Percentiles rank a stretch among this genome's conserved stretches.
Evolutionary conservation across 2,797 vertebrate genomes (phyloP).

Genomic region (Pipistrellus nathusii): DNA sequence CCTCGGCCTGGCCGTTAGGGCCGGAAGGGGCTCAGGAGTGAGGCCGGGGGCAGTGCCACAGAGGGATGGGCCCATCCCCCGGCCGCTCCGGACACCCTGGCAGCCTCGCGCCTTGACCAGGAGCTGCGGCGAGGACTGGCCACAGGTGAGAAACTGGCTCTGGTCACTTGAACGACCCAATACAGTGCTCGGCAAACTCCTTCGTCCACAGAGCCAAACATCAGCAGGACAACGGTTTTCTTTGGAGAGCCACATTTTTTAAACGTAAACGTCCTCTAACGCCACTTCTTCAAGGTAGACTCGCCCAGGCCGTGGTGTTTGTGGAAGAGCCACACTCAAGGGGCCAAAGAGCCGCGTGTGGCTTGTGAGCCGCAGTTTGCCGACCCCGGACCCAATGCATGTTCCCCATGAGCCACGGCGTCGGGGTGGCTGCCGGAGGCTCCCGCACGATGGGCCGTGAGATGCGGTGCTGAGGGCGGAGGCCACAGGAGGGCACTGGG

Average conservation of each 20-base stretch:
- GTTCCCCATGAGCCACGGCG: neutral
- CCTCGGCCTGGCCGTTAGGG: neutral
- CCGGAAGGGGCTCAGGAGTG: neutral
- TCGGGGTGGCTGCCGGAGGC: too few species aligned
- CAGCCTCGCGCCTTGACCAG: neutral
- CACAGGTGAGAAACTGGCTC: neutral
- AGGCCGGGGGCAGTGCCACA: neutral
- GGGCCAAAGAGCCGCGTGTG: too few species aligned
- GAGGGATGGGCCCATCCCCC: neutral
- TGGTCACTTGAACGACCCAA: too few species aligned
- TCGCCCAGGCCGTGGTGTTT: too few species aligned
- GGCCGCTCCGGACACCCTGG: neutral
- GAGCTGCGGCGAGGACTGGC: neutral
- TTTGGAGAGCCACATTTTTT: too few species aligned
- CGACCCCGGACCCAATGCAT: neutral
- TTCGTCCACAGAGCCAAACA: too few species aligned
- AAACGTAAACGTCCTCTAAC: too few species aligned
- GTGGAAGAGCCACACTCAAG: too few species aligned
- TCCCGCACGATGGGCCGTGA: neutral
- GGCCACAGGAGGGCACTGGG: neutral
- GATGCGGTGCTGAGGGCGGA: neutral
- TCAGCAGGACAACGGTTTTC: too few species aligned
- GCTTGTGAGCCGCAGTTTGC: too few species aligned
- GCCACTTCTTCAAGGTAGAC: too few species aligned
- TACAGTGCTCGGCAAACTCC: too few species aligned